Evolutionary conservation across 2,797 vertebrate genomes (phyloP), one percentile per base, ranked within the genome.

Genomic region (Bovichtus diacanthus): DNA sequence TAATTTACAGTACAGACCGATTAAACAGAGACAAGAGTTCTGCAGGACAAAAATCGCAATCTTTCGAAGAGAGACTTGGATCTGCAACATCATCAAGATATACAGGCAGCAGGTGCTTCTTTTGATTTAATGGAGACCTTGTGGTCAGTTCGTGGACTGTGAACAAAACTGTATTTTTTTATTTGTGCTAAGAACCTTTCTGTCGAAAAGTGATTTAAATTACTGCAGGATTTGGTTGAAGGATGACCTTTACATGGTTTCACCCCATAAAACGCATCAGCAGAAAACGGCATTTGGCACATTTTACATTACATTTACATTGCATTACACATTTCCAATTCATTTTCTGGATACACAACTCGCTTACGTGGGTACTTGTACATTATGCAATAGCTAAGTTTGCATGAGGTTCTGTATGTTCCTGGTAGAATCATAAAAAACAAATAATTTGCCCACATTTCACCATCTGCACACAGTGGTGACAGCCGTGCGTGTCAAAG

Each of bases 61-160:
- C 16, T 41, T 64, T 68, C 54, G 75, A 51, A 76, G 76, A 80
- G 86, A 79, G 39, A 39, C 31, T 77, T 9, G 21, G 53, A 80
- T 80, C 65, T 83, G 84, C 85, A 73, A 63, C 19, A 74, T 82
- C 87, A 82, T 85, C 78, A 70, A 58, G 77, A 76, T 78, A 53
- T 68, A 72, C 56, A 61, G 72, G 70, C 85, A 72, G 78, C 63
- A 80, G 64, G 70, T 47, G 61, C 70, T 74, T 73, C 74, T 36
- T 38, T 72, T 85, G 76, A 87, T 85, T 87, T 84, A 84, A 60
- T 85, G 83, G 60, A 82, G 86, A 83, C 80, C 79, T 83, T 70
- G 80, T 77, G 72, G 70, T 64, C n/a, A 19, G 47, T 31, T 70
- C 41, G 60, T 81, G 74, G 72, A 73, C 82, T 80, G 73, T 80